Conservation (phyloP, 2,888 invertebrate genomes). For the Horisme vitalbata region DNA sequence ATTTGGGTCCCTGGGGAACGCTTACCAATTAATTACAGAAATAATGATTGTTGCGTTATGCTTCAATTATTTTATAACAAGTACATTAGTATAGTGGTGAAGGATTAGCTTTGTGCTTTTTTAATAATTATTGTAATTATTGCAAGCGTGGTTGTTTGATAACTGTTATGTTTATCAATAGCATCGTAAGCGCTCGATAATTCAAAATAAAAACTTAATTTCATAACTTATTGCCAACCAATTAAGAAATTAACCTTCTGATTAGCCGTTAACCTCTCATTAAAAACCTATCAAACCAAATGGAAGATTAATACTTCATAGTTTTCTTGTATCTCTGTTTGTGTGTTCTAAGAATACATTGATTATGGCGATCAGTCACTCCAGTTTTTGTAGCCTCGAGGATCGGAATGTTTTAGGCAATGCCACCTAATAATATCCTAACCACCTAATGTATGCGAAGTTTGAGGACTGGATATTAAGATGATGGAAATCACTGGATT, state of each 20-base stretch:
- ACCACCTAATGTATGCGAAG: slow-evolving; percentile 15
- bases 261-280: slow-evolving; percentile 29
- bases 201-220: not conserved
- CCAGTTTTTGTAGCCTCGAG: slow-evolving; percentile 9
- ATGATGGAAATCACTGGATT: slow-evolving; percentile 1
- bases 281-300: slow-evolving; percentile 43
- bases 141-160: too few relatives aligned
- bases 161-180: too few relatives aligned
- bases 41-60: too few relatives aligned
- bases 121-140: too few relatives aligned
- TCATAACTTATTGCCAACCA: slow-evolving; percentile 4
- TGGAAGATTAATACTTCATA: slow-evolving; percentile 22
- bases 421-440: slow-evolving; percentile 33
- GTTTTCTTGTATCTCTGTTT: slow-evolving; percentile 29
- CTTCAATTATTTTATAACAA: too few relatives aligned
- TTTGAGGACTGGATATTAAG: slow-evolving; percentile 6
- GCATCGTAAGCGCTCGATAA: too few relatives aligned
- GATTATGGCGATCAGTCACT: slow-evolving; percentile 20
- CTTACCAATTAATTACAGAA: too few relatives aligned
- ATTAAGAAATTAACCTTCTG: slow-evolving; percentile 17
- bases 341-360: slow-evolving; percentile 45
- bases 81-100: too few relatives aligned
- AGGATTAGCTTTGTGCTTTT: too few relatives aligned
- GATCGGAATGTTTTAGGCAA: slow-evolving; percentile 30
- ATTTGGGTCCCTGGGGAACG: too few relatives aligned